phyloP scores from a whole-genome alignment of 2,888 invertebrate species.

The Diadegma fenestrale region DNA sequence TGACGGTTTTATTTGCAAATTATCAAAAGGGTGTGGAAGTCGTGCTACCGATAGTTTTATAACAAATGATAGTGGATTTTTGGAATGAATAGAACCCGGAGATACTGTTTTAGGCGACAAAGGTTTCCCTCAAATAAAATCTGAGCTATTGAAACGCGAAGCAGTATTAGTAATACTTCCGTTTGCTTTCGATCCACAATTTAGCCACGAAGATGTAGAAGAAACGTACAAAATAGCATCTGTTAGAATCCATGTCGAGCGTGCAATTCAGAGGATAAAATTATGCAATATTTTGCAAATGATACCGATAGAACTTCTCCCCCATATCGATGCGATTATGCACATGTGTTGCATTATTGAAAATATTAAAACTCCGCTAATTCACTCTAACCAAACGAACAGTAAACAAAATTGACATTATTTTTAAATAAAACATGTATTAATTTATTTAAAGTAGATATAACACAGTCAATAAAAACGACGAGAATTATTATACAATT shows the following conservation, averaged over 20 bases:
- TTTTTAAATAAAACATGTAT: no score
- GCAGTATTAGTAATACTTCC: slow-evolving; percentile 1
- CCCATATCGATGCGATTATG: slow-evolving; percentile 49
- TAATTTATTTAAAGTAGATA: slow-evolving; percentile 2
- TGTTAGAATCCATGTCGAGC: slow-evolving; percentile 42
- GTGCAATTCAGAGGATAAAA: slow-evolving; percentile 53
- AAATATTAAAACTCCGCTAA: slow-evolving; percentile 10
- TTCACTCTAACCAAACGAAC: no score
- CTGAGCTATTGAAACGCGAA: not conserved
- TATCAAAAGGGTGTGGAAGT: not conserved
- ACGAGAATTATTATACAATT: not conserved
- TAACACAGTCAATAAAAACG: not conserved
- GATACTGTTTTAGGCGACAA: not conserved
- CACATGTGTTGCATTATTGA: slow-evolving; percentile 60
- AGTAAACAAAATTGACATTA: no score
- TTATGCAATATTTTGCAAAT: slow-evolving; percentile 26
- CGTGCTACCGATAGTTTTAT: not conserved
- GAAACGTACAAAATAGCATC: slow-evolving; percentile 39
- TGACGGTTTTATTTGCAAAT: not conserved
- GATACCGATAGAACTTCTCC: slow-evolving; percentile 29
- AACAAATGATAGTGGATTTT: not conserved
- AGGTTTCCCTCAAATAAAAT: not conserved
- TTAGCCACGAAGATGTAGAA: slow-evolving; percentile 16
- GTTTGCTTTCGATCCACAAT: slow-evolving; percentile 15
- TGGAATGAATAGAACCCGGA: not conserved